These are phyloP conservation scores for Halisarca cf. caerulea DNA, from an alignment of 37 sponge, comb jelly and placozoan genomes.

Conservation along the genomic window DNA sequence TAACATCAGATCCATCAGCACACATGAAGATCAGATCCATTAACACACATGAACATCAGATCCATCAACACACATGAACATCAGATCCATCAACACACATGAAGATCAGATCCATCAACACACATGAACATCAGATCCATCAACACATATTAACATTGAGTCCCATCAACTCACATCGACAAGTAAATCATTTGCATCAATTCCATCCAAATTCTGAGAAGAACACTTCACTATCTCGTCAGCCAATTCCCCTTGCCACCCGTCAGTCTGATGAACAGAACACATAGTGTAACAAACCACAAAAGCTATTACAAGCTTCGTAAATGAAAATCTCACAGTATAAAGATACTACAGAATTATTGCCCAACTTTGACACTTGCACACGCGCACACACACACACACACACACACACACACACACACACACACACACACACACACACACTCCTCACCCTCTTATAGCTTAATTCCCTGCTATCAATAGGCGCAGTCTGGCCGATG, in stretches of 20 bases:
- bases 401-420: slow-evolving; percentile 15
- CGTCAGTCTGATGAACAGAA: slow-evolving; percentile 4
- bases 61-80: too few species aligned
- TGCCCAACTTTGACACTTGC: too few species aligned
- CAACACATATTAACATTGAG: too few species aligned
- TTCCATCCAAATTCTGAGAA: slow-evolving; percentile 4
- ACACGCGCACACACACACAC: not conserved
- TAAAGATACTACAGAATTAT: too few species aligned
- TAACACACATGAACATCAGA: too few species aligned
- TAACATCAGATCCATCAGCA: too few species aligned
- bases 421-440: not conserved
- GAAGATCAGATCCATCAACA: too few species aligned
- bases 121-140: too few species aligned
- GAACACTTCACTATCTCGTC: slow-evolving; percentile 16
- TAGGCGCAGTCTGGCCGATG: slow-evolving; percentile 77
- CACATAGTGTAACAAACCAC: not conserved
- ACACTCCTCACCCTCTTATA: not conserved
- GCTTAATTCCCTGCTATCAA: not conserved
- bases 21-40: too few species aligned
- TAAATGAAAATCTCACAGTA: not conserved
- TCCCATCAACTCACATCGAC: slow-evolving; percentile 39
- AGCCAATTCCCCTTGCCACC: not conserved
- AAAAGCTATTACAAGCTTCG: not conserved
- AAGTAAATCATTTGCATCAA: slow-evolving; percentile 36
- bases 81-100: too few species aligned